Base-by-base conservation (phyloP, 2,888 invertebrate species). In the Pseudococcus longispinus region DNA sequence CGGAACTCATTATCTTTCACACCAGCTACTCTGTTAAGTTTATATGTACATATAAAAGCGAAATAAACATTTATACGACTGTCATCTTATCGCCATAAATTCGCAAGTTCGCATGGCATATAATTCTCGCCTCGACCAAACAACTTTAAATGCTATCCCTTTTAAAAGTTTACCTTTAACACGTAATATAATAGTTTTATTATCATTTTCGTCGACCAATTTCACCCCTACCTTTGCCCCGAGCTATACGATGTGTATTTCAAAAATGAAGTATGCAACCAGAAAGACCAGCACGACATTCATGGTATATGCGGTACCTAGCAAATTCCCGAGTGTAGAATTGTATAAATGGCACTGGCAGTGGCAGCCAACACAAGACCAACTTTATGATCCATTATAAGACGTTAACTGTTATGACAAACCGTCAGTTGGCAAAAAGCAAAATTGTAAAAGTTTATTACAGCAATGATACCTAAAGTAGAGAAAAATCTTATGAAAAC, bases 131-230 rank as follows among this genome's bases (percentile, higher is more conserved):
- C 9, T 23, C 23, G 8, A 29, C 23, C 26, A 70, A 23, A 29
- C 70, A 70, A 70, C 26, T 51, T 51, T 51, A 51, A 46, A 51
- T 51, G 29, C 18, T 70, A 70, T 23, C 70, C 70, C 18, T 51
- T 51, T 70, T 26, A 70, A 26, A 70, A 70, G 70, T 70, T 70
- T 11, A 18, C 70, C 51, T n/a, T 70, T 15, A 70, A 70, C 70
- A 70, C 26, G 70, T 29, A 70, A 70, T 26, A 70, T 70, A 70
- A 70, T 70, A 70, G 70, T 70, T 70, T 70, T 70, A 70, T 70
- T 70, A 70, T 70, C 26, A 70, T 70, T 29, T 29, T 23, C 26
- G 70, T 70, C 29, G 70, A 70, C 29, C 26, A 70, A 51, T 18
- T 51, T 51, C n/a, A 15, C n/a, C 15, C 51, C 15, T 8, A n/a